These are phyloP conservation scores for Camelus bactrianus DNA, from an alignment of 2,113 vertebrate species.

Conservation along the genomic window DNA sequence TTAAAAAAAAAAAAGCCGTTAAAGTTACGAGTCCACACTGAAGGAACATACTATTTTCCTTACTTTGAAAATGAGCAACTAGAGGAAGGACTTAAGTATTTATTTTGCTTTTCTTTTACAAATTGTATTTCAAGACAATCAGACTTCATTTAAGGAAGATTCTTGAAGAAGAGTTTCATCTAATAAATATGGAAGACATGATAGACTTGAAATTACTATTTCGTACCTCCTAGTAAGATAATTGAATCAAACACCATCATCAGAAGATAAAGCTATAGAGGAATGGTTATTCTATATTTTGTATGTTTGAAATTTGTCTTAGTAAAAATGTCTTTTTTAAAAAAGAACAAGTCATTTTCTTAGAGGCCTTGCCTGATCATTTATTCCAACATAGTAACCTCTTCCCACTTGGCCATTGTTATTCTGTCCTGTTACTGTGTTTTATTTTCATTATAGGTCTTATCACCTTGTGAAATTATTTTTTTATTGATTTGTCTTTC, in stretches of 20 bases:
- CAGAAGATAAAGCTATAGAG: not conserved
- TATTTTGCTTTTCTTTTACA: not conserved
- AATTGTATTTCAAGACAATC: not conserved
- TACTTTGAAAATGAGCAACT: constrained; percentile 6
- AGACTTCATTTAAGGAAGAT: not conserved
- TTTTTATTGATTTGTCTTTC: not conserved
- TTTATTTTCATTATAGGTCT: not conserved
- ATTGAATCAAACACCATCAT: not conserved
- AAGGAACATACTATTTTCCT: not conserved
- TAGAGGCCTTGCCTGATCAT: not conserved
- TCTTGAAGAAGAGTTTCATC: constrained; percentile 8
- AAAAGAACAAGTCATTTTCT: not conserved
- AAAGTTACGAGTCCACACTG: not conserved
- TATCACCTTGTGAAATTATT: not conserved
- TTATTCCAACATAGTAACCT: not conserved
- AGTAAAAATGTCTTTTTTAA: not conserved
- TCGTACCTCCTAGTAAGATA: not conserved
- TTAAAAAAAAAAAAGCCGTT: not conserved
- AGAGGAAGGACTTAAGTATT: not conserved
- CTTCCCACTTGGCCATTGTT: not conserved
- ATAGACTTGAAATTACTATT: not conserved
- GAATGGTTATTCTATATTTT: not conserved
- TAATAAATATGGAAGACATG: not conserved
- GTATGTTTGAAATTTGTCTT: not conserved
- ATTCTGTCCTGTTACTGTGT: not conserved